phyloP scores from a whole-genome alignment of 2,888 invertebrate genomes.

The Lepidocyrtoides sp. region DNA sequence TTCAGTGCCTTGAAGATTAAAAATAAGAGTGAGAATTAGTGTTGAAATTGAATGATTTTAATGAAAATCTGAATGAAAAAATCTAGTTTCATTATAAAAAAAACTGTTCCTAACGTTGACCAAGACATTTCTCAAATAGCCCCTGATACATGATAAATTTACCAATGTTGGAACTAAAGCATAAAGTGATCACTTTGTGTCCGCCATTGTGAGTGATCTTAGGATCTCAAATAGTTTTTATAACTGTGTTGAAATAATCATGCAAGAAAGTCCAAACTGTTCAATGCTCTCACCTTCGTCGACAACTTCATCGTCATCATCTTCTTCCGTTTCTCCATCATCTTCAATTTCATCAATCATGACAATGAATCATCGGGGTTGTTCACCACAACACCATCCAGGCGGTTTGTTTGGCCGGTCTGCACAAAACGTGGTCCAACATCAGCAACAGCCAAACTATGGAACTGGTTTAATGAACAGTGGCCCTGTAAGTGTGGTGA shows the following conservation, averaged over 20 bases:
- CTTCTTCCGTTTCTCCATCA: slow-evolving; percentile 29
- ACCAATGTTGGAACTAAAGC: too few relatives aligned
- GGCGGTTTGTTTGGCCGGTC: slow-evolving; percentile 3
- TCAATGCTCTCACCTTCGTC: slow-evolving; percentile 38
- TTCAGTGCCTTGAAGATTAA: too few relatives aligned
- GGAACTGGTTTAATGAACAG: slow-evolving; percentile 12
- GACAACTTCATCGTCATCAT: slow-evolving; percentile 19
- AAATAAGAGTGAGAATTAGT: too few relatives aligned
- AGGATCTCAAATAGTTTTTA: too few relatives aligned
- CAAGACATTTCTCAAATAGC: too few relatives aligned
- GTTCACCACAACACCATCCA: slow-evolving; percentile 22
- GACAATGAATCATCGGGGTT: slow-evolving; percentile 46
- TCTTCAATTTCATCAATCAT: slow-evolving; percentile 45
- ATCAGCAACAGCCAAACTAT: slow-evolving; percentile 25
- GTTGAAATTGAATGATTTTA: too few relatives aligned
- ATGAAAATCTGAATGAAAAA: too few relatives aligned
- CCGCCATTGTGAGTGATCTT: too few relatives aligned
- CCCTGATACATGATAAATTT: too few relatives aligned
- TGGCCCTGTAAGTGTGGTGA: neutral
- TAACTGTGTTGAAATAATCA: neutral
- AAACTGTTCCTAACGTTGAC: too few relatives aligned
- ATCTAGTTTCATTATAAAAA: too few relatives aligned
- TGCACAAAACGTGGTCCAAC: neutral
- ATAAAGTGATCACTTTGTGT: too few relatives aligned
- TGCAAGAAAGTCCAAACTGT: slow-evolving; percentile 57